Evolutionary conservation across 2,113 vertebrate genomes (phyloP), one percentile per base, ranked within the genome.

Genomic region (Bos taurus): DNA sequence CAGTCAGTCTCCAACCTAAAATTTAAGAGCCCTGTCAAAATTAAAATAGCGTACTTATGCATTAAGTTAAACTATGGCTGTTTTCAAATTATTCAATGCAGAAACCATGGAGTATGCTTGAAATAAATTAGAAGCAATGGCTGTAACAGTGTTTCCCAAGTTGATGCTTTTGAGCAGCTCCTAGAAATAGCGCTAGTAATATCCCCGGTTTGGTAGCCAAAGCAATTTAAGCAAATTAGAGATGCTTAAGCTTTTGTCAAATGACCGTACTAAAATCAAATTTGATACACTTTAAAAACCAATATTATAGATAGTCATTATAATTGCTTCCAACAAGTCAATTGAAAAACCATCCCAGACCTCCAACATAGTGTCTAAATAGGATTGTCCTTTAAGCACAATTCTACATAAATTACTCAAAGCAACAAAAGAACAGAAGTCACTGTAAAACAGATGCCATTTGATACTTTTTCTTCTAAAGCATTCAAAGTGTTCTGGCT

Each of bases 181-280:
- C n/a, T 81, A 71, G 17, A 57, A 98, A 95, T 80, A 90, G 46
- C 83, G 59, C 91, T 84, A 80, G 77, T 86, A 60, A 88, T 90
- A 77, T 3, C 26, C 43, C 83, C 40, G 30, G 25, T 94, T 91
- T 81, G 59, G 87, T 81, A 59, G 78, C 46, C 54, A 97, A 96
- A 94, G 74, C 67, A 94, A 92, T 11, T 83, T n/a, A 91, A 96
- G 81, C 64, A 97, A 96, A 92, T 90, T 52, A 96, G 84, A 98
- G 96, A 97, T 93, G 64, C 3, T 90, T 95, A 97, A 17, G 26
- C 25, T 90, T 97, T 83, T 92, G 82, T 88, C 71, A 78, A 96
- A 78, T 95, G 67, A 96, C 74, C 92, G 8, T 91, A 95, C 36
- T 97, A 16, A 85, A 88, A 95, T 97, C 94, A 98, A 95, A 97